These are phyloP conservation scores for Candoia aspera DNA, from an alignment of 2,113 vertebrate genomes.

Conservation along the genomic window DNA sequence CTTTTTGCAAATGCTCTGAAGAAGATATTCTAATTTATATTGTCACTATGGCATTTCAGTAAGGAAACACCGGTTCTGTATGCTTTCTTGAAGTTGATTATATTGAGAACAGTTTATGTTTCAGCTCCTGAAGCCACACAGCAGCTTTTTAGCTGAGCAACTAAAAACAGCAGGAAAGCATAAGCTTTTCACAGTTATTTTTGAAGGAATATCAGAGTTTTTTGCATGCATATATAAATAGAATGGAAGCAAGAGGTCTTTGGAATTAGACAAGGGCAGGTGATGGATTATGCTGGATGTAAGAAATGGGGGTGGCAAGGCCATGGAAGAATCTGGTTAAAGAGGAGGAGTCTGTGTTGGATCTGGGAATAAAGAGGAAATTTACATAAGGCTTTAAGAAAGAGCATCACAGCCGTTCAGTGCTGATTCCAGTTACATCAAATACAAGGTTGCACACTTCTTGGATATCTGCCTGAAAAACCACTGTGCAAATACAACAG, in stretches of 20 bases:
- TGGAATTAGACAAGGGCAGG: background rate
- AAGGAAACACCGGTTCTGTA: no score
- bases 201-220: background rate
- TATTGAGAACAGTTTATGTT: background rate
- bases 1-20: background rate
- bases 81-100: background rate
- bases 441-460: no score
- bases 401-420: no score
- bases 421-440: no score
- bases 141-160: background rate
- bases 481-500: no score
- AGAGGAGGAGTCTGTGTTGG: no score
- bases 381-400: no score
- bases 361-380: no score
- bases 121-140: background rate
- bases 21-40: background rate
- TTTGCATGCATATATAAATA: background rate
- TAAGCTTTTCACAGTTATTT: background rate
- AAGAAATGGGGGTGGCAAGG: background rate
- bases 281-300: background rate
- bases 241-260: background rate
- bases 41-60: background rate
- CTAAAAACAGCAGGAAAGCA: background rate
- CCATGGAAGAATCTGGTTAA: no score
- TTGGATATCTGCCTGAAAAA: no score